A percentile compares a stretch with the other conserved stretches of the same genome.
Evolutionary conservation across 2,797 vertebrate species (phyloP).

Genomic region (Neostethus bicornis): DNA sequence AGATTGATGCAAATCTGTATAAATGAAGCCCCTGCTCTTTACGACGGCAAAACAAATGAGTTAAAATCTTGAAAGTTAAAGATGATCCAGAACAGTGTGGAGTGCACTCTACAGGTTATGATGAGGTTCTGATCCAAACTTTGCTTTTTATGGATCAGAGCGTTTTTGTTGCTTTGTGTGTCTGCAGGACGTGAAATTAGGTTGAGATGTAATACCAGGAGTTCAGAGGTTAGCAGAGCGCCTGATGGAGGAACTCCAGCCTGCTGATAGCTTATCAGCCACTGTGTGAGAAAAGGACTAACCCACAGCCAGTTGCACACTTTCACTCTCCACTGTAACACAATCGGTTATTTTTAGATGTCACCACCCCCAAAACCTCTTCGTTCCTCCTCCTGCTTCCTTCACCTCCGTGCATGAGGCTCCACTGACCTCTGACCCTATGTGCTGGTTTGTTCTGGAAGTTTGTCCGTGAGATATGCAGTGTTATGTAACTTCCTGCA

Average conservation of each 20-base stretch:
- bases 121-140: too few relatives aligned
- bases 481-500: constrained; percentile 7
- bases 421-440: constrained; percentile 38
- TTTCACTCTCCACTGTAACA: background rate
- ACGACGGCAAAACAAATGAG: too few relatives aligned
- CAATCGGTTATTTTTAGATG: background rate
- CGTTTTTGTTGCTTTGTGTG: background rate
- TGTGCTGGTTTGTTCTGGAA: constrained; percentile 27
- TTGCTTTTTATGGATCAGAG: too few relatives aligned
- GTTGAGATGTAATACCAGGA: constrained; percentile 52
- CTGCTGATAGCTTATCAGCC: constrained; percentile 45
- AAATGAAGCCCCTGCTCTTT: too few relatives aligned
- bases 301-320: background rate
- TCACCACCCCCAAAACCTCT: background rate
- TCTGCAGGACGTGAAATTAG: constrained; percentile 2
- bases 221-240: constrained; percentile 57
- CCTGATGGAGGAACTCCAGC: too few relatives aligned
- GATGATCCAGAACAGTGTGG: too few relatives aligned
- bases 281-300: constrained; percentile 2
- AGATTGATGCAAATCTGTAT: too few relatives aligned
- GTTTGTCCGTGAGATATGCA: constrained; percentile 7
- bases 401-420: background rate
- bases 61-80: too few relatives aligned
- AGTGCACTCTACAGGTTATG: too few relatives aligned
- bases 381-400: background rate